Percentiles rank a stretch among this genome's conserved stretches.
Evolutionary conservation across 2,888 invertebrate genomes (phyloP).

Genomic region (Torymus auratus): DNA sequence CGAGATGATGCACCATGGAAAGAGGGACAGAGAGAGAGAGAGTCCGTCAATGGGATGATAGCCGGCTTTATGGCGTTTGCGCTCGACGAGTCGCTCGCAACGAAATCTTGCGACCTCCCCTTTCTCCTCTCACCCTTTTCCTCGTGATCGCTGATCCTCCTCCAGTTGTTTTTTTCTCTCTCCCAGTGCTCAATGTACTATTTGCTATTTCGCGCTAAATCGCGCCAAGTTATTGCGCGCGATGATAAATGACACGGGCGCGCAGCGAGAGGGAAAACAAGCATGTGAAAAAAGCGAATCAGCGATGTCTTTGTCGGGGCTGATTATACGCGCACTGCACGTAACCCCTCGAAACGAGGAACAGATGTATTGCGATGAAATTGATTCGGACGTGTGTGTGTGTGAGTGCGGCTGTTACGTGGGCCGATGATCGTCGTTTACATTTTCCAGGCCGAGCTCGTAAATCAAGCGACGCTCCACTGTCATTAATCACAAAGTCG

Average conservation of each 20-base stretch:
- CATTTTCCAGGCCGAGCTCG: conserved; percentile 32
- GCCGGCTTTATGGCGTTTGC: conserved; percentile 15
- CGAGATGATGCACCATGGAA: conserved; percentile 20
- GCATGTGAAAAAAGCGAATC: conserved; percentile 2
- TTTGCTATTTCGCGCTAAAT: conserved; percentile 27
- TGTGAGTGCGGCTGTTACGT: conserved; percentile 12
- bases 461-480: conserved; percentile 38
- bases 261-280: neutral
- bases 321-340: neutral
- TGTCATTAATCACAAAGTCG: conserved; percentile 49
- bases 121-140: neutral
- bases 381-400: conserved; percentile 25
- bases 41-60: conserved; percentile 35
- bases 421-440: conserved; percentile 32
- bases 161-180: neutral
- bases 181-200: neutral
- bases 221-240: conserved; percentile 29
- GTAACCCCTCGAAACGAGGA: conserved; percentile 3
- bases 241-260: neutral
- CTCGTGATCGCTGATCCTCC: neutral
- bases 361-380: conserved; percentile 42
- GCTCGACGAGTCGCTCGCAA: conserved; percentile 24
- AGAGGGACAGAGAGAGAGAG: too few species aligned
- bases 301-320: conserved; percentile 31
- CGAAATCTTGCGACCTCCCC: neutral